Conservation (phyloP, 2,113 vertebrate species). For the Bubo blakistoni region DNA sequence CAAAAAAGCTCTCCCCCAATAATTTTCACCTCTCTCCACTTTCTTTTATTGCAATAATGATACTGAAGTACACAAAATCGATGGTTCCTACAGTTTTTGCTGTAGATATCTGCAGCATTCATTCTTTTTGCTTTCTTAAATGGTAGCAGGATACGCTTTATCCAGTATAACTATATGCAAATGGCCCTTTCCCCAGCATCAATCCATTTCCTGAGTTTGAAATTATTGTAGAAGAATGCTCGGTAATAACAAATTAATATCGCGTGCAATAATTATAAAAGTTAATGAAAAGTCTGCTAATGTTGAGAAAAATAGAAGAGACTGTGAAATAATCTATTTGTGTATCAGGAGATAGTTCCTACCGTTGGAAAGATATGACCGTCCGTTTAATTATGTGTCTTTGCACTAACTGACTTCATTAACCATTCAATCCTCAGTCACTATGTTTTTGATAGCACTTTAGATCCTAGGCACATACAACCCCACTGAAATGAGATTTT, state of each 20-base stretch:
- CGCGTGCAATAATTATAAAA: not conserved
- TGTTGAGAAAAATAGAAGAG: not conserved
- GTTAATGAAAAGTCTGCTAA: not conserved
- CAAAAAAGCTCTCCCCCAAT: not conserved
- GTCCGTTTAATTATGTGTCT: not conserved
- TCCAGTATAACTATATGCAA: not conserved
- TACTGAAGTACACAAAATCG: rapidly evolving
- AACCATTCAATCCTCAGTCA: not conserved
- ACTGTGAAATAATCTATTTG: not conserved
- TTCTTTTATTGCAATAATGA: not conserved
- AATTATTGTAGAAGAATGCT: not conserved
- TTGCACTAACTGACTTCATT: not conserved
- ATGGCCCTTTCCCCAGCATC: not conserved
- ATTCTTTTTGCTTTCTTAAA: not conserved
- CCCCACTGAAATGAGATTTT: not conserved
- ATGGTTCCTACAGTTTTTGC: not conserved
- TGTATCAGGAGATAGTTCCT: not conserved
- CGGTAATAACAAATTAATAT: not conserved
- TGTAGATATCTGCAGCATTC: not conserved
- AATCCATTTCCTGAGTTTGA: not conserved
- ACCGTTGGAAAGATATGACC: not conserved
- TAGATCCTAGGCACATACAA: not conserved
- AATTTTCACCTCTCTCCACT: not conserved
- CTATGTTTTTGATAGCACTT: not conserved
- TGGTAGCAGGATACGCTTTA: not conserved